phyloP scores from a whole-genome alignment of 1,140 invertebrate species.

The Saxidomus purpurata region DNA sequence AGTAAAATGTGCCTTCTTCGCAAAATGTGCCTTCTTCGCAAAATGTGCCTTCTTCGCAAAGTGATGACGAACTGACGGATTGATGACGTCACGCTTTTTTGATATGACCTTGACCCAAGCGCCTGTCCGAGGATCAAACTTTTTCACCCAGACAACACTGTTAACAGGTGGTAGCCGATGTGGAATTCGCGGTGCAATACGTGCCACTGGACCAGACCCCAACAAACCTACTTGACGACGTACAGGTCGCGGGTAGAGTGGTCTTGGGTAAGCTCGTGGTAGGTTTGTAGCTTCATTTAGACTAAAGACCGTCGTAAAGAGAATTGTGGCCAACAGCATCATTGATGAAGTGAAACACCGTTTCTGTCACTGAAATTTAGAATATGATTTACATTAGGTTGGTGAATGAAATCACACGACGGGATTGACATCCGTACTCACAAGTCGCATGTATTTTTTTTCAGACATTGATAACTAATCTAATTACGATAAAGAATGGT shows the following conservation, averaged over 20 bases:
- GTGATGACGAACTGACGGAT: not conserved
- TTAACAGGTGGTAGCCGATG: not conserved
- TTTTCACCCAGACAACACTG: not conserved
- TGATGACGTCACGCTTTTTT: not conserved
- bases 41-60: conserved; percentile 13
- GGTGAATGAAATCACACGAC: too few species aligned
- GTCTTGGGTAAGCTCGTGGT: not conserved
- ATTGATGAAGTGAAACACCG: not conserved
- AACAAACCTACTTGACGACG: not conserved
- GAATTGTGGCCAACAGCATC: not conserved
- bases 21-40: too few species aligned
- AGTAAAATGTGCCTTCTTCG: too few species aligned
- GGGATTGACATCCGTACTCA: too few species aligned
- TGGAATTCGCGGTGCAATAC: not conserved
- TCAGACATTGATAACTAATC: too few species aligned
- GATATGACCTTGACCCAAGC: not conserved
- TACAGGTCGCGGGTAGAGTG: not conserved
- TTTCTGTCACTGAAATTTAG: not conserved
- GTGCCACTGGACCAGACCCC: not conserved
- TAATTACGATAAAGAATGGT: too few species aligned
- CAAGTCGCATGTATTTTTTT: too few species aligned
- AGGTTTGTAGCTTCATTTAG: not conserved
- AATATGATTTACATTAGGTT: too few species aligned
- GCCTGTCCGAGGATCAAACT: not conserved
- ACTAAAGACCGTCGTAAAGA: not conserved